phyloP scores from a whole-genome alignment of 2,888 invertebrate genomes.

The Lumbricus terrestris region DNA sequence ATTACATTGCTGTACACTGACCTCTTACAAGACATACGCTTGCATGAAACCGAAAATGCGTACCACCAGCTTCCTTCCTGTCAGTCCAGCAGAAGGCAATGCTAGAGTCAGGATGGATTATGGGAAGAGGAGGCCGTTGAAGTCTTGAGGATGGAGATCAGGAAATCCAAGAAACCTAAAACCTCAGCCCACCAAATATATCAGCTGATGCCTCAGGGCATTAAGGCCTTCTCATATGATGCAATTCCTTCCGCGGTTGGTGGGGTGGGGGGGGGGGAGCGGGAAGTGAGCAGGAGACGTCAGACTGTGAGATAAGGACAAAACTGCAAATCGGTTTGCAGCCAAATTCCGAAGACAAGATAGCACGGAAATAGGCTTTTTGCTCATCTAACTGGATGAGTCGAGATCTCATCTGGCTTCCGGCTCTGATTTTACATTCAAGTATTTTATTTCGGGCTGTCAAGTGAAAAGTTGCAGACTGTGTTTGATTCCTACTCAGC shows the following conservation, averaged over 20 bases:
- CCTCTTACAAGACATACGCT: neutral
- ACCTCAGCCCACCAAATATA: neutral
- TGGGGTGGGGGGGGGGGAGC: no score
- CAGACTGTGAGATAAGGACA: neutral
- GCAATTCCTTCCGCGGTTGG: neutral
- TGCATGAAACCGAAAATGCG: neutral
- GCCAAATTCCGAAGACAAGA: no score
- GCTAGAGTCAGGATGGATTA: neutral
- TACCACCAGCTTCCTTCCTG: neutral
- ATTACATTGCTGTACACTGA: neutral
- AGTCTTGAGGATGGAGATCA: neutral
- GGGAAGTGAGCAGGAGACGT: neutral
- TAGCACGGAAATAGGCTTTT: neutral
- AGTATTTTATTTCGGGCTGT: neutral
- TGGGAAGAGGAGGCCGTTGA: neutral
- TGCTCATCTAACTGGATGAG: neutral
- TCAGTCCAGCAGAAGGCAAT: neutral
- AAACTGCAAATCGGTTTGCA: no score
- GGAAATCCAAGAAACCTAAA: neutral
- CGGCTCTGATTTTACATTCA: neutral
- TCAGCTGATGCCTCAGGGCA: neutral
- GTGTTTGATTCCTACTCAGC: neutral
- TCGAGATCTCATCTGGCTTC: neutral
- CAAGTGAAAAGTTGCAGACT: neutral
- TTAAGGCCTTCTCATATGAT: neutral